Evolutionary conservation across 2,888 invertebrate genomes (phyloP).

Genomic region (Psylliodes chrysocephalus): DNA sequence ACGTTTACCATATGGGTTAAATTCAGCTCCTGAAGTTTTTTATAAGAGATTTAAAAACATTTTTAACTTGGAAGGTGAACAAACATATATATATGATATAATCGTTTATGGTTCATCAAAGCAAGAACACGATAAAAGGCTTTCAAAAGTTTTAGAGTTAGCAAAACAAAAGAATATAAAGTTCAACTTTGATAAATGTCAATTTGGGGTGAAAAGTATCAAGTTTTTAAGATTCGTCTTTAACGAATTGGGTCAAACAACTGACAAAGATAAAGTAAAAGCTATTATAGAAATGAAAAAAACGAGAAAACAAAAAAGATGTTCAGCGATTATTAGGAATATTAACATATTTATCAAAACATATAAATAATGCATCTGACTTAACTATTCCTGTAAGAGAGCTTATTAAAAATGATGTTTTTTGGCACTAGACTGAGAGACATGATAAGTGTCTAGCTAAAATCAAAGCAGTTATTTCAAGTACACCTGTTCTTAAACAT

Average conservation of each 20-base stretch:
- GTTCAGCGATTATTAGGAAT: not conserved
- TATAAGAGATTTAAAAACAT: too few species aligned
- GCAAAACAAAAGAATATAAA: not conserved
- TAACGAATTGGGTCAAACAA: slow-evolving; percentile 1
- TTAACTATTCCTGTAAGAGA: not conserved
- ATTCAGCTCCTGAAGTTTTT: not conserved
- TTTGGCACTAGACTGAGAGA: not conserved
- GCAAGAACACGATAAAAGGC: not conserved
- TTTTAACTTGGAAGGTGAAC: too few species aligned
- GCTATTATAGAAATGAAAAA: too few species aligned
- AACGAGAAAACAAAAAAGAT: slow-evolving; percentile 3
- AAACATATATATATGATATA: not conserved
- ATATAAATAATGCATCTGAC: not conserved
- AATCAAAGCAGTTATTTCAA: not conserved
- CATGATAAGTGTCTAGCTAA: not conserved
- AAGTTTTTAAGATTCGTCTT: not conserved
- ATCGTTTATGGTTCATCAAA: too few species aligned
- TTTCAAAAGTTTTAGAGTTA: not conserved
- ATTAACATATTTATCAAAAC: not conserved
- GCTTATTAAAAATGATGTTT: not conserved
- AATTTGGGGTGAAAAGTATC: not conserved
- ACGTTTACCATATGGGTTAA: not conserved
- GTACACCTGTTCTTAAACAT: not conserved
- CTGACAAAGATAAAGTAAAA: not conserved
- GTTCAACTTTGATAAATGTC: slow-evolving; percentile 3